Evolutionary conservation across 2,797 vertebrate genomes (phyloP).

Genomic region (Leptodactylus fallax): DNA sequence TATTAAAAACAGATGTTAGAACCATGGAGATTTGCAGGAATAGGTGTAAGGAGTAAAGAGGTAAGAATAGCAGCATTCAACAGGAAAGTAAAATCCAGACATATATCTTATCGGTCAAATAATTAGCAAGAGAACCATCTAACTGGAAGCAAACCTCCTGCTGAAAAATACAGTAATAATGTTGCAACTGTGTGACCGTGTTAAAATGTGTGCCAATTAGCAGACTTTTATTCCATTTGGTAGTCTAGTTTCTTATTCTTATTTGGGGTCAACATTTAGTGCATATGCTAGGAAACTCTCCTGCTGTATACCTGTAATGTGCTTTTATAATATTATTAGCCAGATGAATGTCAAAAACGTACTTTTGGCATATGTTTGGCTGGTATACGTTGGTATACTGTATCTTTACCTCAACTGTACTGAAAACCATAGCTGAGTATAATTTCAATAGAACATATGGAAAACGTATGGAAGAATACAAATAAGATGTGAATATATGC

Average conservation of each 20-base stretch:
- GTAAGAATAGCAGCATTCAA: neutral
- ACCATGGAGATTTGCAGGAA: neutral
- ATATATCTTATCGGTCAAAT: neutral
- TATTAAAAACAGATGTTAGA: slow-evolving; percentile 26
- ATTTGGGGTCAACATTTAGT: neutral
- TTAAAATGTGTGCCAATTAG: neutral
- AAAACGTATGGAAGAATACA: too few species aligned
- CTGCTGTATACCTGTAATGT: neutral
- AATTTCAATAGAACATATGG: too few species aligned
- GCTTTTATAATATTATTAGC: neutral
- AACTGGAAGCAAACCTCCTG: neutral
- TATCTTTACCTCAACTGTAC: neutral
- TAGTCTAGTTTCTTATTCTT: neutral
- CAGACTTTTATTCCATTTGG: neutral
- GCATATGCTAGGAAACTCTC: neutral
- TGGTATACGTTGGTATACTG: neutral
- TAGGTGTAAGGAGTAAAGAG: neutral
- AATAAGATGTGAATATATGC: too few species aligned
- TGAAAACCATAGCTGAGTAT: too few species aligned
- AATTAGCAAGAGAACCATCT: neutral
- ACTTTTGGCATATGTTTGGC: too few species aligned
- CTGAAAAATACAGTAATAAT: neutral
- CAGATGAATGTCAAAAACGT: too few species aligned
- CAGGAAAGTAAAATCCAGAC: neutral
- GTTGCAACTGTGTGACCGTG: neutral